phyloP scores from a whole-genome alignment of 2,113 vertebrate species.

The Crotalus helleri region DNA sequence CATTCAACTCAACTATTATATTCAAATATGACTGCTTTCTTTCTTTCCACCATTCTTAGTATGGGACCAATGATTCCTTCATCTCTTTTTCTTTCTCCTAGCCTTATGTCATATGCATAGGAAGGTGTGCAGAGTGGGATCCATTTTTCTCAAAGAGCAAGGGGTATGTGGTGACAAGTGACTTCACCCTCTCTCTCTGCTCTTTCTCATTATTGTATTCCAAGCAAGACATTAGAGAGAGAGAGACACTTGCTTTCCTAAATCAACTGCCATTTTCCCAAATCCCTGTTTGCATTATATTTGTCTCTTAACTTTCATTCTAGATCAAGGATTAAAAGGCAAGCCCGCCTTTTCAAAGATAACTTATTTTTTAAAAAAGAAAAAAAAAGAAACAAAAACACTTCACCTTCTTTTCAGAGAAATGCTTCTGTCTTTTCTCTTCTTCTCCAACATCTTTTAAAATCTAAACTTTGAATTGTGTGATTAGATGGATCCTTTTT shows the following conservation, averaged over 20 bases:
- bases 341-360: background rate
- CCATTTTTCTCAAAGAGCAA: background rate
- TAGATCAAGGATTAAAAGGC: background rate
- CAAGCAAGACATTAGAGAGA: too few species aligned
- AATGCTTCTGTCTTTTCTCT: background rate
- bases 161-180: background rate
- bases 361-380: background rate
- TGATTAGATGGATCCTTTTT: background rate
- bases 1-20: background rate
- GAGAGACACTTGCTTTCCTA: background rate
- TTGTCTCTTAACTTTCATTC: background rate
- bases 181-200: background rate
- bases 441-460: background rate
- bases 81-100: background rate
- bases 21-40: background rate
- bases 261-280: background rate
- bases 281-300: background rate
- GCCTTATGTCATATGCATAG: background rate
- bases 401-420: background rate
- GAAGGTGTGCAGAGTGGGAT: background rate
- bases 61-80: background rate
- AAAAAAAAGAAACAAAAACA: background rate
- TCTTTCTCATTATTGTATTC: background rate
- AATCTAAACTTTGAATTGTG: background rate
- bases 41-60: background rate